Evolutionary conservation across 2,113 vertebrate species (phyloP), one percentile per base, ranked within the genome.

Genomic region (Piprites chloris): DNA sequence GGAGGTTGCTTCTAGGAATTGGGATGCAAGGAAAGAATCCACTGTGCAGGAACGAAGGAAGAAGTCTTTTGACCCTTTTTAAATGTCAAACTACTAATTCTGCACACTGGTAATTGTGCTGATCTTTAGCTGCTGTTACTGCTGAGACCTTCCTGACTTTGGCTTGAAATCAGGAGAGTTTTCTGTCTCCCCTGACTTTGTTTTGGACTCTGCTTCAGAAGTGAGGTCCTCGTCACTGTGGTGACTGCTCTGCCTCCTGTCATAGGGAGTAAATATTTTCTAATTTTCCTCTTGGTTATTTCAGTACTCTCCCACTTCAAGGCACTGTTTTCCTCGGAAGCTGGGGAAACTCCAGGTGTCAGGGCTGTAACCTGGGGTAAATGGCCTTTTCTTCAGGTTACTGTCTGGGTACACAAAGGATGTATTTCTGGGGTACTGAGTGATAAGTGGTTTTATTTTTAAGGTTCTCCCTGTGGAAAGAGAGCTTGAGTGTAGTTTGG

Each of bases 401-500:
- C 76, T 72, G 9, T 72, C 52, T 78, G 71, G 33, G 26, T 26
- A 26, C 65, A 3, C 10, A 80, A 84, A 97, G 95, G 66, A 66
- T 73, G 91, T 94, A 73, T 28, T 96, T 93, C 95, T 90, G 5
- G n/a, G 90, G 77, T 95, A 68, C 97, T 92, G 89, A 90, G 80
- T 92, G 81, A 84, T 95, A 46, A 95, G 44, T 93, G 77, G 27
- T 65, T 74, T 96, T 83, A 86, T 89, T 94, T 89, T 96, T 88
- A 86, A 93, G 90, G 96, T 97, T 98, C 85, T 98, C 93, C 98
- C 33, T 72, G 47, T 56, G 28, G 39, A 39, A 39, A 55, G 42
- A 49, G 37, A 85, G 14, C n/a, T 55, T 9, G 41, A 20, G 56
- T 42, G 2, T 27, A 37, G 19, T 14, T 65, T 33, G 28, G 68